Conservation (phyloP, 2,888 invertebrate genomes). For the Asteroscopus sphinx region DNA sequence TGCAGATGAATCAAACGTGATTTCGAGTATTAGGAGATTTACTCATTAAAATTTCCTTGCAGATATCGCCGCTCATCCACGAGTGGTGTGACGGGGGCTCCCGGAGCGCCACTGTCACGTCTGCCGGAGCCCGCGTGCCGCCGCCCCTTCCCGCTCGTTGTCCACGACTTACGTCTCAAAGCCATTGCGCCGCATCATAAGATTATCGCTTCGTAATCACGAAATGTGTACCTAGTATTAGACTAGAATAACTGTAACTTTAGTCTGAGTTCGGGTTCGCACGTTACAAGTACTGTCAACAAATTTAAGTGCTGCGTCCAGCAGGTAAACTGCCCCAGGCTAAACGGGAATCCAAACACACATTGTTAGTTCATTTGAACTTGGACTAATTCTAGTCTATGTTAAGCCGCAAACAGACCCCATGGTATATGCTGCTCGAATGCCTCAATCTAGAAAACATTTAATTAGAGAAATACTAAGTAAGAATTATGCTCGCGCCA, state of each 20-base stretch:
- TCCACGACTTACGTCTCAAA: conserved; percentile 80
- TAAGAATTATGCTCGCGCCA: conserved; percentile 10
- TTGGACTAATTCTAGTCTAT: conserved; percentile 8
- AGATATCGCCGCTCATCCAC: conserved; percentile 70
- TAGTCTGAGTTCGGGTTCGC: conserved; percentile 1
- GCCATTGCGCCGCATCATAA: conserved; percentile 55
- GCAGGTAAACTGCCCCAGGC: background rate
- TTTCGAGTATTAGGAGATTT: too few species aligned
- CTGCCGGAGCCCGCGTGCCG: conserved; percentile 72
- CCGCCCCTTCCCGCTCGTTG: conserved; percentile 81
- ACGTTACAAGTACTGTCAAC: background rate
- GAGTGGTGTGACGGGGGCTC: conserved; percentile 43
- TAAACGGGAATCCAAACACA: background rate
- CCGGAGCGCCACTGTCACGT: conserved; percentile 32
- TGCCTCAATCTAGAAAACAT: background rate
- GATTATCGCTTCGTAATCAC: conserved; percentile 51
- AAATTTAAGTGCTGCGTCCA: background rate
- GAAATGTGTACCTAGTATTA: background rate
- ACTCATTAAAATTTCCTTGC: conserved; percentile 1
- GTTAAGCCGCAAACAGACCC: conserved; percentile 15
- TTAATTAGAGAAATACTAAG: background rate
- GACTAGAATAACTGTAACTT: conserved; percentile 1
- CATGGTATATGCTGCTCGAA: conserved; percentile 4
- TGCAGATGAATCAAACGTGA: too few species aligned
- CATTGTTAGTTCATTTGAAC: conserved; percentile 9